Base-by-base conservation (phyloP, 2,113 vertebrate genomes). In the Murina feae region DNA sequence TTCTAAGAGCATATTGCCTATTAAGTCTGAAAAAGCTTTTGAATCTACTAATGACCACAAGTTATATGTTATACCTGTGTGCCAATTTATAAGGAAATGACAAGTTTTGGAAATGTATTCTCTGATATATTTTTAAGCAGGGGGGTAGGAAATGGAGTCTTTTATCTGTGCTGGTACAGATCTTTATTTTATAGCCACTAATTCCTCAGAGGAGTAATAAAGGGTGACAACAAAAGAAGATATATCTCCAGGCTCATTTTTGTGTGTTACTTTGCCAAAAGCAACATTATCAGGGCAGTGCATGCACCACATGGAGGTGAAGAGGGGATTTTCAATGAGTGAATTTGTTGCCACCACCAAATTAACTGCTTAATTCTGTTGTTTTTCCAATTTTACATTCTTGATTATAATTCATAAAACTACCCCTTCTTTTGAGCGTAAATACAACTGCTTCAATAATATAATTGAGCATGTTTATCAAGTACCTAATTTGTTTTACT, bases 151-250 rank as follows among this genome's bases (percentile, higher is more conserved):
- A 98, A 98, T 79, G 95, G 94, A 96, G 97, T 98, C 97, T 98
- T 97, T 99, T 99, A 99, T 99, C 99, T 99, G 97, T 98, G 98
- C 97, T 98, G 96, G 97, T 98, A 98, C 99, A 99, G 98, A 99
- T 98, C 98, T 98, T 98, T 98, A 98, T 99, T 99, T 98, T 98
- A 98, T 97, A 98, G 98, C 98, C 98, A 98, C 95, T 98, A 97
- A 98, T 98, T 98, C 98, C 98, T 99, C 98, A 96, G 97, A 98
- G 98, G 99, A 98, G 98, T 99, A 99, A 99, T 99, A 99, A 98
- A 98, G 97, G 97, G 98, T 97, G 98, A 97, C 96, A 98, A 96
- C 92, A 96, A 98, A 96, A 98, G 98, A 98, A 97, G 95, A 98
- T 96, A 98, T 98, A 99, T 99, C 99, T 99, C 98, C 66, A 97